Percentiles rank a stretch among this genome's conserved stretches.
phyloP scores from a whole-genome alignment of 2,888 invertebrate genomes.

The Dryocosmus kuriphilus region DNA sequence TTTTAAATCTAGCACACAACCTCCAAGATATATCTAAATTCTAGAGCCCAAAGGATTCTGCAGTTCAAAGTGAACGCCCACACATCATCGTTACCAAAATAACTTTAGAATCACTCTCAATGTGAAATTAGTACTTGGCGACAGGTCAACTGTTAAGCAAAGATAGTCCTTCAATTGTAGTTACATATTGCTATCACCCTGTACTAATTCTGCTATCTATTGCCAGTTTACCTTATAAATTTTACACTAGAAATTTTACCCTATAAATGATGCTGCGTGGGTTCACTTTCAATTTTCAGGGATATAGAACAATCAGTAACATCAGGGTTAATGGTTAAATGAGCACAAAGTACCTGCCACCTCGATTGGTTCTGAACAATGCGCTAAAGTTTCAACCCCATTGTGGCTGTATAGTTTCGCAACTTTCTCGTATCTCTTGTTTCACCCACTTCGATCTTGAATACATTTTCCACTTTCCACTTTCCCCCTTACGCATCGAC shows the following conservation, averaged over 20 bases:
- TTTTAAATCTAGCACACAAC: neutral
- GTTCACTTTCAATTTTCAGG: conserved; percentile 24
- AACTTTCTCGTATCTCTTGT: conserved; percentile 19
- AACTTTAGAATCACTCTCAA: conserved; percentile 25
- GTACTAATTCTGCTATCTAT: conserved; percentile 28
- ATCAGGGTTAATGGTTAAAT: conserved; percentile 29
- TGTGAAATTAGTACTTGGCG: conserved; percentile 17
- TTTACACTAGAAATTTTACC: neutral
- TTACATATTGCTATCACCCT: conserved; percentile 23
- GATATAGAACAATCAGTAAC: conserved; percentile 33
- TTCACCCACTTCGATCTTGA: conserved; percentile 17
- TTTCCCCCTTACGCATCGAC: neutral
- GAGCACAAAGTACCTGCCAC: conserved; percentile 38
- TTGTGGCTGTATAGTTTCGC: conserved; percentile 14
- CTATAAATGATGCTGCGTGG: conserved; percentile 22
- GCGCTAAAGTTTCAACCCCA: conserved; percentile 30
- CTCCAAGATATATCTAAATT: neutral
- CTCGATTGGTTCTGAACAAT: conserved; percentile 20
- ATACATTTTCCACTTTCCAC: conserved; percentile 17
- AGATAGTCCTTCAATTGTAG: conserved; percentile 28
- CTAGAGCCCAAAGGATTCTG: neutral
- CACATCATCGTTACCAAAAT: conserved; percentile 20
- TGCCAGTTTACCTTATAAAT: conserved; percentile 13
- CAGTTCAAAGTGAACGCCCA: neutral
- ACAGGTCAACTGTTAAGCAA: conserved; percentile 15